A percentile compares a stretch with the other conserved stretches of the same genome.
These are phyloP conservation scores for Pseudolaguvia tuberculata DNA, from an alignment of 2,113 vertebrate genomes.

Conservation along the genomic window DNA sequence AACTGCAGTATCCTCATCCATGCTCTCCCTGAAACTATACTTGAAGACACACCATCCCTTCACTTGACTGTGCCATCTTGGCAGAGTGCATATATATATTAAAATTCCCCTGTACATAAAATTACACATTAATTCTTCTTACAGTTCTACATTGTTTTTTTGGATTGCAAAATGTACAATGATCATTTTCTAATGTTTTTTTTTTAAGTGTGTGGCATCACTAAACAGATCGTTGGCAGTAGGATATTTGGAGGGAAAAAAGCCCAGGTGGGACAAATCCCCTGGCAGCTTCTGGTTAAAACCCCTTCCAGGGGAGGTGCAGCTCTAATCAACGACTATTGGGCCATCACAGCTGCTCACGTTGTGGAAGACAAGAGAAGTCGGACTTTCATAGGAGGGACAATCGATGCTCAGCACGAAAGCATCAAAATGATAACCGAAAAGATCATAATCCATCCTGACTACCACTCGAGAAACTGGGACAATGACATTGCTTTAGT, in stretches of 20 bases:
- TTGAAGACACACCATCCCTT: no score
- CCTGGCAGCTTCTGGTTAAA: conserved; percentile 78
- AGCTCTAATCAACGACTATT: conserved; percentile 78
- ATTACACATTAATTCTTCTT: no score
- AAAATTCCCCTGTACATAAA: no score
- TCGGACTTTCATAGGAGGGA: conserved; percentile 20
- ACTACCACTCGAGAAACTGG: conserved; percentile 62
- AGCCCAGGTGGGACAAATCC: conserved; percentile 73
- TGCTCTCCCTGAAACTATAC: no score
- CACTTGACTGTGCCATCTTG: no score
- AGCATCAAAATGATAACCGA: conserved; percentile 42
- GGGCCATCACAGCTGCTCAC: conserved; percentile 88
- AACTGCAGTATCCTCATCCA: no score
- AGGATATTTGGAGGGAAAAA: conserved; percentile 70
- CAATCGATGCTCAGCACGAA: conserved; percentile 39
- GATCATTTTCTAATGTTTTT: neutral
- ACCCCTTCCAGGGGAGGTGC: conserved; percentile 66
- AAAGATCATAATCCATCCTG: conserved; percentile 74
- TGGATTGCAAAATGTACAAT: neutral
- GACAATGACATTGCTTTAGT: conserved; percentile 86
- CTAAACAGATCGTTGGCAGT: conserved; percentile 18
- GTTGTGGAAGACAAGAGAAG: conserved; percentile 52
- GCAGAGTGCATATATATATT: no score
- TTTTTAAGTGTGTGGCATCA: conserved; percentile 78
- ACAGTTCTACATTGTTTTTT: no score